These are phyloP conservation scores for Panthera tigris DNA, from an alignment of 2,113 vertebrate genomes.

Conservation along the genomic window DNA sequence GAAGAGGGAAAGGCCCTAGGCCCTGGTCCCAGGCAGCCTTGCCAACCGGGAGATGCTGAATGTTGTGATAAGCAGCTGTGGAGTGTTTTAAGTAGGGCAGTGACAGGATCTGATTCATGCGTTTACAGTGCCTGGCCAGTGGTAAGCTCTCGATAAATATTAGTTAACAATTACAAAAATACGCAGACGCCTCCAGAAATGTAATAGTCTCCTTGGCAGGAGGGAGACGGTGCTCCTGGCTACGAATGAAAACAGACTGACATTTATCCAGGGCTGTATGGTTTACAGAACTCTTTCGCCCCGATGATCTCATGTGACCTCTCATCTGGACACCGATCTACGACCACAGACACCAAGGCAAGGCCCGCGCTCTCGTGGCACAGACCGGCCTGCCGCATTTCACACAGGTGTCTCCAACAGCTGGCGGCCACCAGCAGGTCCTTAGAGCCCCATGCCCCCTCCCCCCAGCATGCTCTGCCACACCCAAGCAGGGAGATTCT, in stretches of 20 bases:
- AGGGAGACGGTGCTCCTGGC: neutral
- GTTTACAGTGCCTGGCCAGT: neutral
- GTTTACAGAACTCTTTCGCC: neutral
- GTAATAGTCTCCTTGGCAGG: neutral
- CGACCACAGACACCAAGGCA: neutral
- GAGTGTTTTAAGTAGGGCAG: too few species aligned
- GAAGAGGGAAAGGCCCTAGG: neutral
- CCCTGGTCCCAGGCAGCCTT: fast-evolving
- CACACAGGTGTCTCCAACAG: neutral
- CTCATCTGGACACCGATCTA: neutral
- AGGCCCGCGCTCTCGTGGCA: fast-evolving
- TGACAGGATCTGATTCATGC: neutral
- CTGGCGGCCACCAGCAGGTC: fast-evolving
- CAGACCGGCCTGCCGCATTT: neutral
- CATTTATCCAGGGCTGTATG: neutral
- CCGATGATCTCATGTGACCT: neutral
- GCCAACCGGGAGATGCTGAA: fast-evolving
- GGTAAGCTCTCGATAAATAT: neutral
- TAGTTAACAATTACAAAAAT: neutral
- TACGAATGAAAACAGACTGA: neutral
- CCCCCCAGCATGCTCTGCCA: fast-evolving
- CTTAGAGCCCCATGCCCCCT: fast-evolving
- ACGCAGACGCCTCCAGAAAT: neutral
- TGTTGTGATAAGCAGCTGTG: neutral
- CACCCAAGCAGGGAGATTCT: neutral